Percentiles rank a stretch among this genome's conserved stretches.
These are phyloP conservation scores for Myioborus melanocephalus DNA, from an alignment of 2,797 vertebrate genomes.

Conservation along the genomic window DNA sequence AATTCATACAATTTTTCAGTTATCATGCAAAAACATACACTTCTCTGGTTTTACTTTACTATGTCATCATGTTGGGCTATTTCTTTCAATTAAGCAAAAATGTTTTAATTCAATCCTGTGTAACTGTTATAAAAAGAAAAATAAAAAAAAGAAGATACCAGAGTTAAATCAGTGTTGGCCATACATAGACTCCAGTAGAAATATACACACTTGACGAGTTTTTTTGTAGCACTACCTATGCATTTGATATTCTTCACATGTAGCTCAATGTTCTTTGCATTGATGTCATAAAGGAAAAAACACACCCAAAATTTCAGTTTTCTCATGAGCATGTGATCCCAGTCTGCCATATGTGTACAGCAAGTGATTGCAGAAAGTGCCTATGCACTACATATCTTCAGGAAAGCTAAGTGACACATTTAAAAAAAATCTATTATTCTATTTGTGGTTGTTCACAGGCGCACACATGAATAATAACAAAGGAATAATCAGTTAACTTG, in stretches of 20 bases:
- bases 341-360: not conserved
- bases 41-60: not conserved
- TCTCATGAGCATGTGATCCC: not conserved
- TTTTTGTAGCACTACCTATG: not conserved
- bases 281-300: not conserved
- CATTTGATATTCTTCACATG: not conserved
- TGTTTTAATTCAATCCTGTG: not conserved
- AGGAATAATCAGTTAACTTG: not conserved
- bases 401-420: not conserved
- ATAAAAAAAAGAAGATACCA: not conserved
- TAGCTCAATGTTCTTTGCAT: not conserved
- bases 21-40: not conserved
- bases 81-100: not conserved
- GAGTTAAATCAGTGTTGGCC: not conserved
- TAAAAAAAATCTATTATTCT: not conserved
- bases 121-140: not conserved
- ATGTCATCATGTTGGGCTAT: not conserved
- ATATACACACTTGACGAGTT: not conserved
- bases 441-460: not conserved
- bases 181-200: not conserved
- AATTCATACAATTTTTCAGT: not conserved
- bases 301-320: not conserved
- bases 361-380: not conserved
- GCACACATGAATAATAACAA: not conserved
- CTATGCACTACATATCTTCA: not conserved